phyloP scores from a whole-genome alignment of 2,797 vertebrate genomes.

The Danio tinwini region DNA sequence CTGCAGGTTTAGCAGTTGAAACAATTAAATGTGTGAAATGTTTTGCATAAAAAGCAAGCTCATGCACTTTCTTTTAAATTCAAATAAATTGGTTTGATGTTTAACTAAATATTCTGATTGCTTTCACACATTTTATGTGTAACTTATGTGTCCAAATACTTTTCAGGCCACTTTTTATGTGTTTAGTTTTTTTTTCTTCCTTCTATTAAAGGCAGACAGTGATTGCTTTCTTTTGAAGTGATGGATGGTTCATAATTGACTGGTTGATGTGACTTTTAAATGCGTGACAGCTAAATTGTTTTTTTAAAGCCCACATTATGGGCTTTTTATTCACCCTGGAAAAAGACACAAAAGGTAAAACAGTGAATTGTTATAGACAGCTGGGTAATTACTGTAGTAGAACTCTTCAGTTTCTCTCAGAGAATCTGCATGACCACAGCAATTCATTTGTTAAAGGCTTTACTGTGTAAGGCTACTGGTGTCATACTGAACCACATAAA shows the following conservation, averaged over 20 bases:
- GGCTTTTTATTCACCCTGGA: background rate
- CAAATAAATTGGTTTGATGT: background rate
- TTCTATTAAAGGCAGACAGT: constrained; percentile 1
- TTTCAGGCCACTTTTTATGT: background rate
- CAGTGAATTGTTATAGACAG: constrained; percentile 64
- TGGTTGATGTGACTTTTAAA: constrained; percentile 55
- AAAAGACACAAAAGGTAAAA: constrained; percentile 17
- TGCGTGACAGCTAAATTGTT: constrained; percentile 51
- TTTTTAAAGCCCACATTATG: constrained; percentile 30
- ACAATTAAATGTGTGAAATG: background rate
- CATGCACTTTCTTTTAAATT: background rate
- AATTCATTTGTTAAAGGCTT: constrained; percentile 62
- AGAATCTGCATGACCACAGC: constrained; percentile 62
- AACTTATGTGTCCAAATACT: background rate
- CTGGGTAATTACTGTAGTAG: constrained; percentile 65
- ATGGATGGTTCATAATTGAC: constrained; percentile 61
- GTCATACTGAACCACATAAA: constrained; percentile 53
- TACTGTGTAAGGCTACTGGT: constrained; percentile 46
- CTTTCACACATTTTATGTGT: background rate
- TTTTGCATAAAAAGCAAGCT: background rate
- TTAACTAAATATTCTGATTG: background rate
- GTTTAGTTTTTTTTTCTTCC: background rate
- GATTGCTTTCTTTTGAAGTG: constrained; percentile 50
- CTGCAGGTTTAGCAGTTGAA: too few relatives aligned
- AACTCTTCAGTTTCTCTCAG: constrained; percentile 60